Evolutionary conservation across 2,113 vertebrate genomes (phyloP), one percentile per base, ranked within the genome.

Genomic region (Colistium nudipinnis): DNA sequence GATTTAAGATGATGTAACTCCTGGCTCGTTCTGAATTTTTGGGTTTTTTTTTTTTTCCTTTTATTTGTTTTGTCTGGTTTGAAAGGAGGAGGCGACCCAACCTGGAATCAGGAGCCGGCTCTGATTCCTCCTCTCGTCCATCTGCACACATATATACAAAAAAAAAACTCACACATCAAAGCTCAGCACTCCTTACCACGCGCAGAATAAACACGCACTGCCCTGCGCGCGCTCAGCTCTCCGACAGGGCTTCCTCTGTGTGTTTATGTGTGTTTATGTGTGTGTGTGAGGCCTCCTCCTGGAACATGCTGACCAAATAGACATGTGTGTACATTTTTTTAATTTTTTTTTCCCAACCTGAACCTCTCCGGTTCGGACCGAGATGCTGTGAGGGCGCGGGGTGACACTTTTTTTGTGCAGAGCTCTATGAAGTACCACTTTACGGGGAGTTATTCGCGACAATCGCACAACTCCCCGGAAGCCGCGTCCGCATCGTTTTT

Each of bases 401-500:
- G 35, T 45, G 72, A 45, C 56, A 67, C 73, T 30, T 67, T 44
- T 75, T 30, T 67, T 44, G 68, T 19, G 66, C 48, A 54, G 73
- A 53, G 17, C 62, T 88, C 86, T 80, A 88, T 88, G 74, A n/a
- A 54, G 82, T 61, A 47, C 67, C 70, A 30, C 22, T 87, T 83
- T 86, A 82, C 64, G 61, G 74, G 65, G 68, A 57, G n/a, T n/a
- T 83, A 74, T 81, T 85, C 61, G 9, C 83, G 76, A 68, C 78
- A 35, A 70, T 86, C 45, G 54, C 65, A 70, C 47, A 67, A 47
- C 71, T 67, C 78, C 65, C 45, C 75, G 74, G 74, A 78, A 84
- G 73, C 64, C 82, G n/a, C 64, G 73, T 87, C 80, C 79, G 48
- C 78, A 78, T 85, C 84, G 82, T 83, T 85, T n/a, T n/a, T n/a